A percentile compares a stretch with the other conserved stretches of the same genome.
phyloP scores from a whole-genome alignment of 2,888 invertebrate species.

The Cephalotes varians region DNA sequence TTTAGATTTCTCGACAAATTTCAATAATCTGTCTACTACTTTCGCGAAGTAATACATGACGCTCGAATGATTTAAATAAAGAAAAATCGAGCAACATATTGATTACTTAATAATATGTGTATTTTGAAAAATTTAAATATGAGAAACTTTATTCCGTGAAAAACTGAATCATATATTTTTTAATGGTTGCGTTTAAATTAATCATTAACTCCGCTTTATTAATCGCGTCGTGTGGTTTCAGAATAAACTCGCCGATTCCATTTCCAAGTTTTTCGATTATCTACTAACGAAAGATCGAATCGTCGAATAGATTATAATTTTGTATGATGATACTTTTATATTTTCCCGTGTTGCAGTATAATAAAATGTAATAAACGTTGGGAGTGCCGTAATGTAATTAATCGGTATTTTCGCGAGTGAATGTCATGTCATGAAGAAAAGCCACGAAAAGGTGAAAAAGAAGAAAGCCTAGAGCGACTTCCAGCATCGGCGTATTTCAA shows the following conservation, averaged over 20 bases:
- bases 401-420: neutral
- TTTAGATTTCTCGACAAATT: neutral
- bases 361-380: neutral
- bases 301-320: neutral
- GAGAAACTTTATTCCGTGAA: neutral
- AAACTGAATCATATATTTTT: neutral
- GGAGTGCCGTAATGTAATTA: slow-evolving; percentile 1
- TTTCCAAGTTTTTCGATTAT: neutral
- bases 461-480: neutral
- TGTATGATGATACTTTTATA: neutral
- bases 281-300: neutral
- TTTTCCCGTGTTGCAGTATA: neutral
- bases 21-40: neutral
- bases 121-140: neutral
- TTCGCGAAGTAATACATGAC: neutral
- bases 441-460: neutral
- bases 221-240: neutral
- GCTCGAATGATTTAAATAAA: neutral
- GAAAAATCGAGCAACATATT: neutral
- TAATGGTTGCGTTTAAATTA: neutral
- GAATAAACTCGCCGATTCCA: neutral
- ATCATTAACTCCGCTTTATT: neutral
- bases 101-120: neutral
- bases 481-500: too few species aligned
- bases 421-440: neutral